Percentiles rank a stretch among this genome's conserved stretches.
Conservation (phyloP, 35 echinoderm and acorn worm species). For the Acanthaster planci region DNA sequence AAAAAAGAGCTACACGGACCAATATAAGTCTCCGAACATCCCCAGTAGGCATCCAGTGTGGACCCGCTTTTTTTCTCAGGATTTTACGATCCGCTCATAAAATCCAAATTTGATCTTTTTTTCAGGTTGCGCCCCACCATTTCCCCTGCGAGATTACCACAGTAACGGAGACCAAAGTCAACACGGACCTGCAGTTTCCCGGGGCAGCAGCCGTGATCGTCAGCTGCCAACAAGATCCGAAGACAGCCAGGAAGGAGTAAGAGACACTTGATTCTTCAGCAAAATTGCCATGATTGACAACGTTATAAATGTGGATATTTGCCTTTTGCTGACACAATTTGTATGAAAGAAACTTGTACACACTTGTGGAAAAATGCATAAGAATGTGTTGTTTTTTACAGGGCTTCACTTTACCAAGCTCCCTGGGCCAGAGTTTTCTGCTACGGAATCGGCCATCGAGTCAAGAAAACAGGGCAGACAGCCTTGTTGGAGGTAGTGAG, state of each 20-base stretch:
- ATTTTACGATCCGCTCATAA: no score
- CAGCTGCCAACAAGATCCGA: slow-evolving; percentile 67
- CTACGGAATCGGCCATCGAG: slow-evolving; percentile 73
- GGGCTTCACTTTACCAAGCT: slow-evolving; percentile 72
- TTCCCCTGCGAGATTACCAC: slow-evolving; percentile 42
- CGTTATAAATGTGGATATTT: no score
- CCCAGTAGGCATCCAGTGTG: no score
- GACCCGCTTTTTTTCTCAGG: no score
- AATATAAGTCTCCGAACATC: no score
- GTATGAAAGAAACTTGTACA: not conserved
- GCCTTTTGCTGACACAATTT: no score
- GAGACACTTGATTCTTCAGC: slow-evolving; percentile 6
- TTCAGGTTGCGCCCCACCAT: slow-evolving; percentile 54
- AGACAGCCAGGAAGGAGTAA: slow-evolving; percentile 71
- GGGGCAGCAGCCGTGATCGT: slow-evolving; percentile 53
- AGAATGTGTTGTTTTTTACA: slow-evolving; percentile 21
- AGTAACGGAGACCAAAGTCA: slow-evolving; percentile 49
- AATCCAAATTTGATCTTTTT: not conserved
- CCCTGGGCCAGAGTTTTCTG: slow-evolving; percentile 75
- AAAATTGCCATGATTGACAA: no score
- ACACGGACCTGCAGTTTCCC: slow-evolving; percentile 57
- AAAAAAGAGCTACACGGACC: no score
- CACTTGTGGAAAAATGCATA: not conserved
- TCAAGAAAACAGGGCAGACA: slow-evolving; percentile 67
- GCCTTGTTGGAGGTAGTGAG: slow-evolving; percentile 64